A percentile compares a stretch with the other conserved stretches of the same genome.
phyloP scores from a whole-genome alignment of 2,113 vertebrate genomes.

The Ochotona curzoniae region DNA sequence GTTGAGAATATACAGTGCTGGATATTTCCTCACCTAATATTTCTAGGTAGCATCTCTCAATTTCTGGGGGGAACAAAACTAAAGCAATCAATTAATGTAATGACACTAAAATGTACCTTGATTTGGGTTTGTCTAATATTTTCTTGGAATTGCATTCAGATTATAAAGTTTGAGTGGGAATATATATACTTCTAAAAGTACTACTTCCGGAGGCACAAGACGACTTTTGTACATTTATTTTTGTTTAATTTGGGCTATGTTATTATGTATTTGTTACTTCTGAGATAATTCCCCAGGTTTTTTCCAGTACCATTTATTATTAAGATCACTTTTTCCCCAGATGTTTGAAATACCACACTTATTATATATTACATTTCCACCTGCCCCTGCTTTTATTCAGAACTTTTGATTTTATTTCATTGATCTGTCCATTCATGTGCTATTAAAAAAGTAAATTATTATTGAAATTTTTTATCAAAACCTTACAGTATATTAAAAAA shows the following conservation, averaged over 20 bases:
- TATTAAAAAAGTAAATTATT: background rate
- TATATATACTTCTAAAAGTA: background rate
- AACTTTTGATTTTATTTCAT: constrained; percentile 1
- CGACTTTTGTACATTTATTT: background rate
- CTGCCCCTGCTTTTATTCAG: background rate
- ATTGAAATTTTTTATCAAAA: background rate
- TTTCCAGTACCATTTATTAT: background rate
- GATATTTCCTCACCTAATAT: background rate
- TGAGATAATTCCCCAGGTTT: constrained; percentile 23
- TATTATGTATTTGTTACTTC: background rate
- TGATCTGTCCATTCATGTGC: background rate
- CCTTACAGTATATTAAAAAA: background rate
- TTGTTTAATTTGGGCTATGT: background rate
- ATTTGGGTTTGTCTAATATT: background rate
- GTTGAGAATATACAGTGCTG: background rate
- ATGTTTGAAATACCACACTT: background rate
- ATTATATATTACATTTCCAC: background rate
- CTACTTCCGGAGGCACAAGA: background rate
- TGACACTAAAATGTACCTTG: background rate
- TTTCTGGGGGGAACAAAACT: background rate
- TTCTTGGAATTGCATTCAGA: background rate
- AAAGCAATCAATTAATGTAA: background rate
- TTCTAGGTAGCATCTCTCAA: background rate
- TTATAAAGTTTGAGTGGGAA: background rate
- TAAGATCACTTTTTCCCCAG: background rate